These are phyloP conservation scores for Tenualosa ilisha DNA, from an alignment of 2,797 vertebrate species.

Conservation along the genomic window DNA sequence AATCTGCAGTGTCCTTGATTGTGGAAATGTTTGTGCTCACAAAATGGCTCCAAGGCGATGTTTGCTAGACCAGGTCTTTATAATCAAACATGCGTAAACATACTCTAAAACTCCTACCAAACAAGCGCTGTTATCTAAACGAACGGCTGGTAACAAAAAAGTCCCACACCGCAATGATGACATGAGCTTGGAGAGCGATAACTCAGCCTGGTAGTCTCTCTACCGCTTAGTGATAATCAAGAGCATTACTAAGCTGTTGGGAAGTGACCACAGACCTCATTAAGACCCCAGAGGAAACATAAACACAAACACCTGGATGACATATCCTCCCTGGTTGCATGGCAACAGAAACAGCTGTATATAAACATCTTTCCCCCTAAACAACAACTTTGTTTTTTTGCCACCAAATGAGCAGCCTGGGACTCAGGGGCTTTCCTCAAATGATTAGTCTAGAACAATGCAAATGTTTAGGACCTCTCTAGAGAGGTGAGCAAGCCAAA, in stretches of 20 bases:
- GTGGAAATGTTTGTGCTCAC: slow-evolving; percentile 7
- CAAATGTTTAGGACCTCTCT: too few relatives aligned
- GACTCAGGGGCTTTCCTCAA: not conserved
- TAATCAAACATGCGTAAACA: not conserved
- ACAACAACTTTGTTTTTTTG: slow-evolving; percentile 8
- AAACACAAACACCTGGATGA: slow-evolving; percentile 17
- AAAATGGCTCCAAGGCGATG: slow-evolving; percentile 1
- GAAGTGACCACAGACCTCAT: not conserved
- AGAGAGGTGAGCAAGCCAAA: too few relatives aligned
- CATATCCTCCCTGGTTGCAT: not conserved
- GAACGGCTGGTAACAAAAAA: not conserved
- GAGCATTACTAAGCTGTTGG: not conserved
- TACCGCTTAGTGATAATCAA: not conserved
- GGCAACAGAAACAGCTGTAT: not conserved
- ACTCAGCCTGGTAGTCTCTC: not conserved
- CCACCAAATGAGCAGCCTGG: not conserved
- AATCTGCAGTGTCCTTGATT: not conserved
- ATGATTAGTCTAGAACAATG: not conserved
- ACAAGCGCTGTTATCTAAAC: not conserved
- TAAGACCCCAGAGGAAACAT: not conserved
- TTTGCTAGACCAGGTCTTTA: not conserved
- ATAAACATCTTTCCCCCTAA: not conserved
- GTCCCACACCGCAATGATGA: not conserved
- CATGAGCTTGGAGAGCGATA: not conserved
- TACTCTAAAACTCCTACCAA: not conserved